A percentile compares a stretch with the other conserved stretches of the same genome.
Conservation (phyloP, 2,888 invertebrate genomes). For the Cephus spinipes region DNA sequence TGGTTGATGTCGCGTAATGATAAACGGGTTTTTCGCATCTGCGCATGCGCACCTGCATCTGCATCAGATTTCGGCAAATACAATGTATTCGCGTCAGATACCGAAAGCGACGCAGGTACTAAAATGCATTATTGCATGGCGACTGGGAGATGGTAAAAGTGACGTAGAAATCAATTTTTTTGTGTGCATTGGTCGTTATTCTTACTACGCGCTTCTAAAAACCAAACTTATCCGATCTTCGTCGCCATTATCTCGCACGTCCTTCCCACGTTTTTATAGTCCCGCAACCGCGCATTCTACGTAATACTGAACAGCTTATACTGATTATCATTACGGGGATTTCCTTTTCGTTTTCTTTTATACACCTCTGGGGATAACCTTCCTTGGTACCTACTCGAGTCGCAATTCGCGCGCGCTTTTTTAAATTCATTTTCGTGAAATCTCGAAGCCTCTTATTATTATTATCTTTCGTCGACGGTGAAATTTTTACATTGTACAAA, state of each 20-base stretch:
- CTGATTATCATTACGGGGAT: slow-evolving; percentile 1
- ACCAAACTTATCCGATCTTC: slow-evolving; percentile 32
- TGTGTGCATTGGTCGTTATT: background rate
- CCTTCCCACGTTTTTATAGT: slow-evolving; percentile 16
- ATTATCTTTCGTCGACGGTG: background rate
- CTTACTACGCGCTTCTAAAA: slow-evolving; percentile 10
- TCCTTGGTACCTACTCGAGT: background rate
- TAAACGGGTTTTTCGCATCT: background rate
- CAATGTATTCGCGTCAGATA: background rate
- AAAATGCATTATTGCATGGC: background rate
- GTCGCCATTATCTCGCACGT: slow-evolving; percentile 33
- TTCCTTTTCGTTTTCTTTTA: background rate
- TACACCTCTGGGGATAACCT: background rate
- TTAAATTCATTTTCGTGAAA: background rate
- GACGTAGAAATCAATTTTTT: background rate
- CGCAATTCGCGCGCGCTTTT: background rate
- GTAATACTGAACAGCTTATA: slow-evolving; percentile 24
- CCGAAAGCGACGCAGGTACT: background rate
- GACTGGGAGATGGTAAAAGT: background rate
- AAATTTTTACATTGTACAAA: background rate
- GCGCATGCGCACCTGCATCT: background rate
- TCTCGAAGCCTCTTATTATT: background rate
- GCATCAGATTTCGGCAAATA: background rate
- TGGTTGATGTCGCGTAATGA: background rate
- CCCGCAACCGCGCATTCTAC: slow-evolving; percentile 13